Evolutionary conservation across 2,113 vertebrate species (phyloP).

Genomic region (Potamarius usumacintae): DNA sequence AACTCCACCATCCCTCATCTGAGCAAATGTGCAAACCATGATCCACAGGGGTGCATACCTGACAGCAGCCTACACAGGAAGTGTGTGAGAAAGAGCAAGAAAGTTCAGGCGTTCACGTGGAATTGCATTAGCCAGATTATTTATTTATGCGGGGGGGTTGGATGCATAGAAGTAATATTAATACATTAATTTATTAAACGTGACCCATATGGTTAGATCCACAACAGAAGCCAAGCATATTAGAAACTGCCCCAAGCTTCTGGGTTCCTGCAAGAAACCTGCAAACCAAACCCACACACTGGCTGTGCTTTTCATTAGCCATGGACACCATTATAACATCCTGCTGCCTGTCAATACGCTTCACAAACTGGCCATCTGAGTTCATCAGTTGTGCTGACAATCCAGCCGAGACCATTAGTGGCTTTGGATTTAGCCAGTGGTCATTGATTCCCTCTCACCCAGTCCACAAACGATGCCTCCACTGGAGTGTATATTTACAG

Average conservation of each 20-base stretch:
- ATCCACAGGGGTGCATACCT: constrained; percentile 11
- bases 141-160: constrained; percentile 50
- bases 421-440: constrained; percentile 4
- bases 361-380: constrained; percentile 37
- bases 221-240: constrained; percentile 38
- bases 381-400: constrained; percentile 36
- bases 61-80: neutral
- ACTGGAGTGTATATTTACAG: constrained; percentile 8
- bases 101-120: constrained; percentile 14
- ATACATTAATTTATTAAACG: constrained; percentile 53
- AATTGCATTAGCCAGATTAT: neutral
- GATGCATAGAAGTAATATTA: constrained; percentile 55
- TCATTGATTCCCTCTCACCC: constrained; percentile 29
- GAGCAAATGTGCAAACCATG: constrained; percentile 30
- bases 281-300: constrained; percentile 22
- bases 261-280: constrained; percentile 23
- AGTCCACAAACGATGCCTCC: neutral
- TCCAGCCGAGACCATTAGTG: constrained; percentile 29
- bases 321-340: constrained; percentile 24
- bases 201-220: constrained; percentile 55
- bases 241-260: constrained; percentile 19
- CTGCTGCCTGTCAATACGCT: constrained; percentile 35
- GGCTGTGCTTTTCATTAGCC: constrained; percentile 36
- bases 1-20: constrained; percentile 4
- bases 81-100: constrained; percentile 26